A percentile compares a stretch with the other conserved stretches of the same genome.
phyloP scores from a whole-genome alignment of 2,888 invertebrate species.

The Prostheceraeus crozeri region DNA sequence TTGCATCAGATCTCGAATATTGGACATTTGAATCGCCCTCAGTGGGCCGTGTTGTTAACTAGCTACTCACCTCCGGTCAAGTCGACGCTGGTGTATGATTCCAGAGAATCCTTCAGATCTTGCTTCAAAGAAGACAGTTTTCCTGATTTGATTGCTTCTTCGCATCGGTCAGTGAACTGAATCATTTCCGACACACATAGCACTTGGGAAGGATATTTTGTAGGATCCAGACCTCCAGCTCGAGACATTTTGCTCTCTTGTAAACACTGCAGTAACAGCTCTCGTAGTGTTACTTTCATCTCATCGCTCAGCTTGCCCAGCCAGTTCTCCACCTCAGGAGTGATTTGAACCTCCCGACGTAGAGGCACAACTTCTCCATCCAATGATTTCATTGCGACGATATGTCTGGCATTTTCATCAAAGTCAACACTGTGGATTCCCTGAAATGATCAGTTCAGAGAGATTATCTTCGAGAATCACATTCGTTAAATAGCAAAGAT shows the following conservation, averaged over 20 bases:
- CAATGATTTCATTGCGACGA: constrained; percentile 68
- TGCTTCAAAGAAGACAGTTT: constrained; percentile 48
- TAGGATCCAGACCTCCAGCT: constrained; percentile 61
- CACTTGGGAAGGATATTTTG: constrained; percentile 66
- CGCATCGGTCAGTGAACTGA: constrained; percentile 73
- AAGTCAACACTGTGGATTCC: constrained; percentile 64
- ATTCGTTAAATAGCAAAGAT: no score
- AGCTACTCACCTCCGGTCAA: constrained; percentile 57
- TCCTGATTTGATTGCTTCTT: constrained; percentile 68
- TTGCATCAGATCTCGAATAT: no score
- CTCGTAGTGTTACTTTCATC: constrained; percentile 71
- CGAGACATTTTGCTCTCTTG: constrained; percentile 56
- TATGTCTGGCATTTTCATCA: constrained; percentile 60
- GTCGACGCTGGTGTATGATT: constrained; percentile 54
- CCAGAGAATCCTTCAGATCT: constrained; percentile 56
- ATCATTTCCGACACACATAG: constrained; percentile 76
- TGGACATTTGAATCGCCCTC: no score
- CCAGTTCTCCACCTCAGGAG: constrained; percentile 62
- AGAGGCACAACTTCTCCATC: constrained; percentile 69
- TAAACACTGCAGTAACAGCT: constrained; percentile 63
- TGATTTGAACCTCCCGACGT: constrained; percentile 65
- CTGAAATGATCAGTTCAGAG: no score
- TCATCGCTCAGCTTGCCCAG: constrained; percentile 71
- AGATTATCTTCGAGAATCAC: no score
- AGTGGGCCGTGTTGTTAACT: no score